Evolutionary conservation across 2,888 invertebrate genomes (phyloP).

Genomic region (Drosophila vallismaia): DNA sequence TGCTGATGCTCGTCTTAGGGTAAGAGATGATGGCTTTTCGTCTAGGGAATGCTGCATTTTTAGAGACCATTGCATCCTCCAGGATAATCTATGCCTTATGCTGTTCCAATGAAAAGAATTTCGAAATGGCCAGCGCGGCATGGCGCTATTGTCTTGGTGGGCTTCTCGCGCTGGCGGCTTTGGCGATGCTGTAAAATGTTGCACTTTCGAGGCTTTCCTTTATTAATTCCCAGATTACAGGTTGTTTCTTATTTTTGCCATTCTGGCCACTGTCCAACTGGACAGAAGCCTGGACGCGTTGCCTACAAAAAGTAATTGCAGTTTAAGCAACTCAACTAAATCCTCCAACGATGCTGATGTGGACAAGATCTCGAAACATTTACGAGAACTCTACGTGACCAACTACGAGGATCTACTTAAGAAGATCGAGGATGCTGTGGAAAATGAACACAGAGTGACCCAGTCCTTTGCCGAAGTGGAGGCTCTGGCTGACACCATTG

Average conservation of each 20-base stretch:
- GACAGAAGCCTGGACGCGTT: neutral
- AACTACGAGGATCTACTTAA: slow-evolving; percentile 90
- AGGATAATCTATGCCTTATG: slow-evolving; percentile 12
- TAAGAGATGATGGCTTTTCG: neutral
- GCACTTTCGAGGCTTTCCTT: neutral
- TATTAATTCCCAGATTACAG: neutral
- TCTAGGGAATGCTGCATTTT: neutral
- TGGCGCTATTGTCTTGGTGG: neutral
- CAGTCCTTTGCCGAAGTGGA: slow-evolving; percentile 77
- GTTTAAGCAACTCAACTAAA: neutral
- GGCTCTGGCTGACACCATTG: slow-evolving; percentile 90
- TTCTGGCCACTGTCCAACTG: neutral
- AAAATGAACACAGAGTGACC: slow-evolving; percentile 84
- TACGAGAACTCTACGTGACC: slow-evolving; percentile 87
- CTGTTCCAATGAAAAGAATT: neutral
- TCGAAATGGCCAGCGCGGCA: neutral
- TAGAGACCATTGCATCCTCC: neutral
- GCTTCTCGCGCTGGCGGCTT: neutral
- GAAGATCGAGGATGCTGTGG: slow-evolving; percentile 87
- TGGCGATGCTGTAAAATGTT: neutral
- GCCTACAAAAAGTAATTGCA: neutral
- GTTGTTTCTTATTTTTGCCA: neutral
- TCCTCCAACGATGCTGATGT: too few species aligned
- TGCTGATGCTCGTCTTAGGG: slow-evolving; percentile 28
- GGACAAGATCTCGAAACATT: slow-evolving; percentile 80